Conservation (phyloP, 2,797 vertebrate species). For the Rhadinocentrus ornatus region DNA sequence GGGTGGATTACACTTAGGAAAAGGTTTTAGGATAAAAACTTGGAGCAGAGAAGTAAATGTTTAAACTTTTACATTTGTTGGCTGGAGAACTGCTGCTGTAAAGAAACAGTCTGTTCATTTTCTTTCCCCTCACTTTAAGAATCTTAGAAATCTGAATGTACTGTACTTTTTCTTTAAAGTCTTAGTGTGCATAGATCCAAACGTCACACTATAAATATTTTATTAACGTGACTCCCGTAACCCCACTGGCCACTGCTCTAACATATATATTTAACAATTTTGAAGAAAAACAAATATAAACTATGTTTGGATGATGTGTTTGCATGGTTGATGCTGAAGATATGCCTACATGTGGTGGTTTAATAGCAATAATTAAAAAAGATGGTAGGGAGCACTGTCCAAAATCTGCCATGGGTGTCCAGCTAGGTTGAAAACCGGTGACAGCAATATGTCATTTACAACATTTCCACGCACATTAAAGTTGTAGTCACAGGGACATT, state of each 20-base stretch:
- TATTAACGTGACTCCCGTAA: neutral
- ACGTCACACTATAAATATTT: neutral
- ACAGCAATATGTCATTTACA: neutral
- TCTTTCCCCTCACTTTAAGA: neutral
- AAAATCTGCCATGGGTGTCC: too few relatives aligned
- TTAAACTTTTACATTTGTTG: neutral
- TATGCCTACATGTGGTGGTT: too few relatives aligned
- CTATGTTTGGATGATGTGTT: neutral
- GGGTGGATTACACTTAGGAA: slow-evolving; percentile 1
- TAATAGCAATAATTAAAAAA: neutral
- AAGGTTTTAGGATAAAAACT: neutral
- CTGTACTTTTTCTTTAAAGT: neutral
- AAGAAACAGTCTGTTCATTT: neutral
- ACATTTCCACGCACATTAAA: neutral
- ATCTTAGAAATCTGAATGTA: neutral
- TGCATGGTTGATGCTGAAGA: too few relatives aligned
- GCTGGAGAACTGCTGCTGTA: neutral
- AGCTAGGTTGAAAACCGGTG: too few relatives aligned
- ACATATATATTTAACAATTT: neutral
- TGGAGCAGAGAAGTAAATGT: neutral
- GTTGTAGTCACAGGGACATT: too few relatives aligned
- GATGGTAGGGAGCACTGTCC: neutral
- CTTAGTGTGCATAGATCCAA: too few relatives aligned
- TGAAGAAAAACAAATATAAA: neutral
- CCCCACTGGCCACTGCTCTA: neutral